These are phyloP conservation scores for Machimus rusticus DNA, from an alignment of 2,888 invertebrate genomes.

Conservation along the genomic window DNA sequence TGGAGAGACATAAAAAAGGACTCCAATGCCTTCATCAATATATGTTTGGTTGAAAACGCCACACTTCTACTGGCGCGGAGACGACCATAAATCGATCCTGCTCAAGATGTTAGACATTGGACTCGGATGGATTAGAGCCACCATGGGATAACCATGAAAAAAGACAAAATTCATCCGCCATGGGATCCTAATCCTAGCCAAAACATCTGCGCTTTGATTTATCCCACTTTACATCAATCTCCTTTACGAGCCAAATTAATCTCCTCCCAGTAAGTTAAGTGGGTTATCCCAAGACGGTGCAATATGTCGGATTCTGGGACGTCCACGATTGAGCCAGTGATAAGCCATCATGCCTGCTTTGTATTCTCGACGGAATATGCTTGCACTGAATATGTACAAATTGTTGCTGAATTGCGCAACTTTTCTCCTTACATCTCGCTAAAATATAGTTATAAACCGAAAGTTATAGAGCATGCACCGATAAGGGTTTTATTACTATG, in stretches of 20 bases:
- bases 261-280: neutral
- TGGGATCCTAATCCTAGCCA: neutral
- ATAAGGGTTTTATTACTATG: neutral
- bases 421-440: neutral
- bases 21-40: neutral
- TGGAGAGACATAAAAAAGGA: neutral
- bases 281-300: neutral
- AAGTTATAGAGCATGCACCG: neutral
- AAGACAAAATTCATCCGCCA: neutral
- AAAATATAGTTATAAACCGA: neutral
- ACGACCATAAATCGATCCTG: neutral
- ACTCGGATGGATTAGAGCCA: neutral
- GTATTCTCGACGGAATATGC: neutral
- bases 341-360: neutral
- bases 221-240: slow-evolving; percentile 9
- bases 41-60: neutral
- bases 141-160: neutral
- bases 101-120: slow-evolving; percentile 1
- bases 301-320: neutral
- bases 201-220: slow-evolving; percentile 11
- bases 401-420: neutral
- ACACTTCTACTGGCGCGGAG: neutral
- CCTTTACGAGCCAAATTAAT: slow-evolving; percentile 7
- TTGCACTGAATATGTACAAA: neutral
- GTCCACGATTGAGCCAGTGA: neutral